Evolutionary conservation across 2,888 invertebrate species (phyloP), one percentile per base, ranked within the genome.

Genomic region (Tribolium freemani): DNA sequence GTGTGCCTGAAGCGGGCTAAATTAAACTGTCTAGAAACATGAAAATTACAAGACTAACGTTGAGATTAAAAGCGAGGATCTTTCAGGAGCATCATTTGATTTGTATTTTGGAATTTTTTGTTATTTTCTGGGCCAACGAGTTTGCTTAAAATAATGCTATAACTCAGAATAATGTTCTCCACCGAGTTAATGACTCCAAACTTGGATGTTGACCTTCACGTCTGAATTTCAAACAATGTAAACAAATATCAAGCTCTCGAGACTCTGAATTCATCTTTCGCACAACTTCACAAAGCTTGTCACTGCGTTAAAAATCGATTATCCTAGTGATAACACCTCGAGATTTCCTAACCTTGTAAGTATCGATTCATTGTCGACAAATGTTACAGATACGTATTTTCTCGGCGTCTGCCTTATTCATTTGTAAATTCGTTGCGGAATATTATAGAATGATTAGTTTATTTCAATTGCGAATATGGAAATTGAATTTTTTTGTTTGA

Each of bases 301-400:
- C 8, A 26, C 26, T 26, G 26, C 2, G 1, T 26, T 26, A 38
- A n/a, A 38, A 38, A 38, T 38, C 38, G 38, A 38, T 38, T 38
- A 38, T 38, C 6, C n/a, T 3, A 11, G 51, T 51, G 51, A 51
- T 51, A 16, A 51, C 16, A 11, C 16, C 51, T 51, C 2, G 51
- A 16, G 20, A 21, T 21, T 51, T 21, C 21, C 51, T 51, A 51
- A 16, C 38, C 60, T 60, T 71, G 53, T 31, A 38, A 67, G 67
- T 71, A 71, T 71, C 71, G 71, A 71, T 67, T 38, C 38, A 38
- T 51, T 58, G 48, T 11, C 16, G 58, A 51, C 50, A 54, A 51
- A 51, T n/a, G n/a, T n/a, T n/a, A n/a, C n/a, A n/a, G n/a, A n/a
- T n/a, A 57, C 50, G 68, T 61, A 54, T 69, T 69, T 69, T 38